phyloP scores from a whole-genome alignment of 2,888 invertebrate genomes.

The Aricia artaxerxes region DNA sequence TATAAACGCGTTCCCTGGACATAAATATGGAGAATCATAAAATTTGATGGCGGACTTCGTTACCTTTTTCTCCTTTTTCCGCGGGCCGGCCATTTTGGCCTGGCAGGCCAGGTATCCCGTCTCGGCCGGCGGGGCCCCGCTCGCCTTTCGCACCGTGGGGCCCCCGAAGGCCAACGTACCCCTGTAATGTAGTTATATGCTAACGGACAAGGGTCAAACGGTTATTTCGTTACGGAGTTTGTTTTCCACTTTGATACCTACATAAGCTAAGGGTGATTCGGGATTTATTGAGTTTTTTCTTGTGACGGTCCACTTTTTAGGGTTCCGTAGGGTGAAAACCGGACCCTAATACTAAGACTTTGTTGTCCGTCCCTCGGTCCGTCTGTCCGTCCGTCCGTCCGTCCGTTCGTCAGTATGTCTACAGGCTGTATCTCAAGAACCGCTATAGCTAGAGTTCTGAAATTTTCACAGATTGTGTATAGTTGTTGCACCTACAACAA shows the following conservation, averaged over 20 bases:
- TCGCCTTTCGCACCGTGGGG: slow-evolving; percentile 84
- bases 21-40: slow-evolving; percentile 77
- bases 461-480: too few species aligned
- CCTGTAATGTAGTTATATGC: slow-evolving; percentile 68
- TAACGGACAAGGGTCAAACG: slow-evolving; percentile 70
- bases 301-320: background rate
- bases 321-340: too few species aligned
- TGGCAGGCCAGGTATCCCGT: slow-evolving; percentile 83
- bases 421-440: too few species aligned
- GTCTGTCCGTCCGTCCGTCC: too few species aligned
- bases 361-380: too few species aligned
- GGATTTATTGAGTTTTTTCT: slow-evolving; percentile 55
- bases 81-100: slow-evolving; percentile 82
- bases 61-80: slow-evolving; percentile 88
- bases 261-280: slow-evolving; percentile 55
- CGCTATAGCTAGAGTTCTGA: too few species aligned
- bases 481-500: too few species aligned
- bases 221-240: slow-evolving; percentile 69
- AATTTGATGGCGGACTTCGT: slow-evolving; percentile 77
- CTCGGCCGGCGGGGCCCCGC: slow-evolving; percentile 83
- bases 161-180: slow-evolving; percentile 77
- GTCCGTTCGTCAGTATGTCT: too few species aligned
- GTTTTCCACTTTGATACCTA: slow-evolving; percentile 58
- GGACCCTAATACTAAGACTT: too few species aligned
- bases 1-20: slow-evolving; percentile 63